phyloP scores from a whole-genome alignment of 2,888 invertebrate species.

The Epinotia brunnichana region DNA sequence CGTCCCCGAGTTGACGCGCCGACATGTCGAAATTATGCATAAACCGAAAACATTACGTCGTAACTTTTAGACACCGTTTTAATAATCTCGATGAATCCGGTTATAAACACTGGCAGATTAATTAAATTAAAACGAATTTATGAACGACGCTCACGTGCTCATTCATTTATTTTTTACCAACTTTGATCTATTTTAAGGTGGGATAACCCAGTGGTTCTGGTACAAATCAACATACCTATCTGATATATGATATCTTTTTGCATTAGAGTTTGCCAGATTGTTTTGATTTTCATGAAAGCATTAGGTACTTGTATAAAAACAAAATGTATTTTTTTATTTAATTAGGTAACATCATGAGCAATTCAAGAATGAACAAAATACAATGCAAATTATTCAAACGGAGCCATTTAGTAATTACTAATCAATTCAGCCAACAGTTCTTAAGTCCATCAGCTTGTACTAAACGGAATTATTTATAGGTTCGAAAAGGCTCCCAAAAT shows the following conservation, averaged over 20 bases:
- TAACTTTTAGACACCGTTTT: constrained; percentile 32
- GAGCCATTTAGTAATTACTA: constrained; percentile 67
- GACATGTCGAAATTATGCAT: constrained; percentile 52
- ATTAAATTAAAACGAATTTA: background rate
- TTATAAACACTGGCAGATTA: background rate
- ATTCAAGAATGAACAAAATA: background rate
- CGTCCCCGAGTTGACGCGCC: constrained; percentile 61
- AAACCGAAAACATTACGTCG: constrained; percentile 34
- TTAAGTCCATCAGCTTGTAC: constrained; percentile 61
- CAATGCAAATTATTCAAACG: constrained; percentile 66
- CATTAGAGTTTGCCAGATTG: no score
- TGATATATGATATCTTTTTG: no score
- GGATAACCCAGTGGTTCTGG: no score
- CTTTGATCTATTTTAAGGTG: no score
- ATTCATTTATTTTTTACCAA: background rate
- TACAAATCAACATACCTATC: background rate
- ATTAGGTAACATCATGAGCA: background rate
- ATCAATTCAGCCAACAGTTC: constrained; percentile 65
- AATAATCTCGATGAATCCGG: constrained; percentile 16
- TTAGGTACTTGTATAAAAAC: no score
- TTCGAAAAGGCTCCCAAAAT: constrained; percentile 55
- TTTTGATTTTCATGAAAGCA: no score
- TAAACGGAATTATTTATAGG: constrained; percentile 61
- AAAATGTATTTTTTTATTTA: no score
- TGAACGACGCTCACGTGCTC: background rate